A percentile compares a stretch with the other conserved stretches of the same genome.
Evolutionary conservation across 2,797 vertebrate genomes (phyloP).

Genomic region (Merluccius polli): DNA sequence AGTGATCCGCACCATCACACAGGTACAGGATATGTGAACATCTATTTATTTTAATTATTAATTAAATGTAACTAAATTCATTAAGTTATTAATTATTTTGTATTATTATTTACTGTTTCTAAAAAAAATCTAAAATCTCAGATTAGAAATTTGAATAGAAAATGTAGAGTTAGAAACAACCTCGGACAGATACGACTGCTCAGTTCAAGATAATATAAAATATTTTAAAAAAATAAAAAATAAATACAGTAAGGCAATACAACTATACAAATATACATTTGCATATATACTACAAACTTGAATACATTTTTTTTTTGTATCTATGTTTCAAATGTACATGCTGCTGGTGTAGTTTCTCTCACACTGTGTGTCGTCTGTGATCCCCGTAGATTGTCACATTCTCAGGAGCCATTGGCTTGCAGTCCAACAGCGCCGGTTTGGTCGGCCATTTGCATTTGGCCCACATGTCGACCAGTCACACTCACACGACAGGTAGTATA

Average conservation of each 20-base stretch:
- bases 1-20: slow-evolving; percentile 85
- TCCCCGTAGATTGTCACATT: slow-evolving; percentile 79
- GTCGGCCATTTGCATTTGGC: slow-evolving; percentile 87
- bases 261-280: too few species aligned
- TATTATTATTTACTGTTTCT: neutral
- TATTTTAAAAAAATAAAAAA: too few species aligned
- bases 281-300: neutral
- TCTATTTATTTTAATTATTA: neutral
- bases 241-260: too few species aligned
- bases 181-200: too few species aligned
- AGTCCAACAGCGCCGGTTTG: slow-evolving; percentile 89
- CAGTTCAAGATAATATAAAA: too few species aligned
- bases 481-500: slow-evolving; percentile 79
- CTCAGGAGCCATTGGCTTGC: slow-evolving; percentile 88
- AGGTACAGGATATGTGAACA: slow-evolving; percentile 65
- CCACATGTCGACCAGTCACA: slow-evolving; percentile 80
- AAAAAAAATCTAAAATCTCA: too few species aligned
- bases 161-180: too few species aligned
- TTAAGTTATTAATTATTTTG: neutral
- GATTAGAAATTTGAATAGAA: too few species aligned
- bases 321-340: neutral
- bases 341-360: neutral
- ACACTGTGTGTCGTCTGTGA: neutral
- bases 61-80: neutral
- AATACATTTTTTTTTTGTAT: neutral